Evolutionary conservation across 1,140 invertebrate genomes (phyloP).

Genomic region (Pteromalus puparum): DNA sequence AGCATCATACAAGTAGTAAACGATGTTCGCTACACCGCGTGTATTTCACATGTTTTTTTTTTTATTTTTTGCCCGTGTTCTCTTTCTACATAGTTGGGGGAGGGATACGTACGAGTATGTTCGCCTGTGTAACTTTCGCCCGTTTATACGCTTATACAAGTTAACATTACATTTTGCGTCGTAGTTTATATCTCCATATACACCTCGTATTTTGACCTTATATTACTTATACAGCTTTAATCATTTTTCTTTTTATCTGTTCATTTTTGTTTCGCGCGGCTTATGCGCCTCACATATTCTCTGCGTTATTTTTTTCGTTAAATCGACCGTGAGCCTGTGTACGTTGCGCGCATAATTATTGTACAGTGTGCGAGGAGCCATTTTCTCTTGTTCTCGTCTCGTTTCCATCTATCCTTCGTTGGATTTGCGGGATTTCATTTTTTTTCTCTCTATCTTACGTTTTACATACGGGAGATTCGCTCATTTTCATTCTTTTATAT

Average conservation of each 20-base stretch:
- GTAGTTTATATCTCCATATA: slow-evolving; percentile 23
- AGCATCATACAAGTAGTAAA: slow-evolving; percentile 28
- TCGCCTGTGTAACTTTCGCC: neutral
- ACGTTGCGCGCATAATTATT: slow-evolving; percentile 59
- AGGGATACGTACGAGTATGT: neutral
- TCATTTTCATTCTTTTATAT: slow-evolving; percentile 16
- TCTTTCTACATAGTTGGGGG: neutral
- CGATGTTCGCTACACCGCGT: neutral
- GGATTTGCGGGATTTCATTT: neutral
- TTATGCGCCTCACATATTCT: neutral
- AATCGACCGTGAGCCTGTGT: slow-evolving; percentile 27
- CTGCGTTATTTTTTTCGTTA: slow-evolving; percentile 25
- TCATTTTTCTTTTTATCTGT: neutral
- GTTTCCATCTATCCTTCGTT: neutral
- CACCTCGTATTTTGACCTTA: neutral
- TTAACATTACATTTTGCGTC: slow-evolving; percentile 23
- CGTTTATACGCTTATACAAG: slow-evolving; percentile 21
- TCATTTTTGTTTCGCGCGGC: neutral
- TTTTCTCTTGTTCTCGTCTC: neutral
- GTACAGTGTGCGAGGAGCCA: slow-evolving; percentile 63
- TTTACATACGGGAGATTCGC: slow-evolving; percentile 15
- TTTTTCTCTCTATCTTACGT: neutral
- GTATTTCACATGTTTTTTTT: neutral
- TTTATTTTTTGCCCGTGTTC: neutral
- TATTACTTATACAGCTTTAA: neutral